Conservation (phyloP, 2,797 vertebrate genomes). For the Eidolon dupreanum region DNA sequence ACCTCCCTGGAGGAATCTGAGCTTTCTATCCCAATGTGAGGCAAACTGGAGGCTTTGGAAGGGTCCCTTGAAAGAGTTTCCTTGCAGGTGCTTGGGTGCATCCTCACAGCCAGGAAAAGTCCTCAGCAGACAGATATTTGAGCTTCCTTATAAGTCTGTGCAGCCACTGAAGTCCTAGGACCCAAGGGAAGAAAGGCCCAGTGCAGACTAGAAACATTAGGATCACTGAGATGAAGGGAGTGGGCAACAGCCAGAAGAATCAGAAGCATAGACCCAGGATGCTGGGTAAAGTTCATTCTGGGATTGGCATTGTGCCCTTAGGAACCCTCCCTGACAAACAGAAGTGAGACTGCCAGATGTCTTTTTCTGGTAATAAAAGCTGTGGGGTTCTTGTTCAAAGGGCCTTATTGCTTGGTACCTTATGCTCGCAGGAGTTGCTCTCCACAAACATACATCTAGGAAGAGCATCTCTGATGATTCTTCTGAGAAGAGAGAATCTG, state of each 20-base stretch:
- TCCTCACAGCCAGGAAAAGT: background rate
- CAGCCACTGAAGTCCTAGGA: background rate
- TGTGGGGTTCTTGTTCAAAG: background rate
- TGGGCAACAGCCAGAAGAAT: background rate
- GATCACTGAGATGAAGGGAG: background rate
- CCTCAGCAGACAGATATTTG: background rate
- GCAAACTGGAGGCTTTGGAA: background rate
- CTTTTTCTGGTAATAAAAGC: background rate
- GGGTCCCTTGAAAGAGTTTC: background rate
- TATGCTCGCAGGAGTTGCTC: background rate
- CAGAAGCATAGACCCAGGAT: background rate
- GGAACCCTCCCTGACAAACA: background rate
- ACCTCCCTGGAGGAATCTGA: background rate
- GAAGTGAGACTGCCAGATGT: background rate
- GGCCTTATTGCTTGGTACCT: background rate
- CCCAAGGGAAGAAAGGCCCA: background rate
- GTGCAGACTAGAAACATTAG: background rate
- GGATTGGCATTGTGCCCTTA: background rate
- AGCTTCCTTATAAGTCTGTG: background rate
- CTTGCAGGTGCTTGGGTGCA: background rate
- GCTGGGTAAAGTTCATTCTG: background rate
- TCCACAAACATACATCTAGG: rapidly evolving
- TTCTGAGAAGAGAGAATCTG: background rate
- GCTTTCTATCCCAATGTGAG: background rate
- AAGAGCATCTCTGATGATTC: background rate